Evolutionary conservation across 1,140 invertebrate species (phyloP).

Genomic region (Agrypnia vestita): DNA sequence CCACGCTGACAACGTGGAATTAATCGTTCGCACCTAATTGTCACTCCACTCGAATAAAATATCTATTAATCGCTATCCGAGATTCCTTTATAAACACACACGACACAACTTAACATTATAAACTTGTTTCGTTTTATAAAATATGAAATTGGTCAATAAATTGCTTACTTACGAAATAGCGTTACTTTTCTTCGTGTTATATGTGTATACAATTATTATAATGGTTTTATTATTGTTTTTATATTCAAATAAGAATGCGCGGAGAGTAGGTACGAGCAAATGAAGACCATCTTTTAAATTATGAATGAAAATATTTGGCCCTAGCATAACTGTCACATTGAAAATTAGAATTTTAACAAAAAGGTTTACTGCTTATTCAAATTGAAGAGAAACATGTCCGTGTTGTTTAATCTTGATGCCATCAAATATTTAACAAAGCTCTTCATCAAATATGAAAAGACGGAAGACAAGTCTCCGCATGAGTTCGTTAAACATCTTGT

Average conservation of each 20-base stretch:
- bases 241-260: too few relatives aligned
- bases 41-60: constrained; percentile 14
- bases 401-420: constrained; percentile 27
- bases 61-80: constrained; percentile 19
- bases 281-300: not conserved
- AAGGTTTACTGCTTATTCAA: not conserved
- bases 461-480: constrained; percentile 1
- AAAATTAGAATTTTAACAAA: not conserved
- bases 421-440: constrained; percentile 25
- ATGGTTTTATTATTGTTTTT: too few relatives aligned
- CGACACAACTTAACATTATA: not conserved
- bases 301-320: not conserved
- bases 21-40: constrained; percentile 40
- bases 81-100: not conserved
- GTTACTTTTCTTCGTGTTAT: too few relatives aligned
- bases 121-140: not conserved
- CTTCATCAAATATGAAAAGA: constrained; percentile 13
- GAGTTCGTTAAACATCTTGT: constrained; percentile 10
- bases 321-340: not conserved
- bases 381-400: constrained; percentile 5
- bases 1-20: constrained; percentile 3
- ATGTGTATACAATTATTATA: too few relatives aligned
- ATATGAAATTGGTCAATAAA: not conserved
- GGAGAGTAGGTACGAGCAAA: too few relatives aligned
- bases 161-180: not conserved